These are phyloP conservation scores for Lates calcarifer DNA, from an alignment of 2,113 vertebrate genomes.

Conservation along the genomic window DNA sequence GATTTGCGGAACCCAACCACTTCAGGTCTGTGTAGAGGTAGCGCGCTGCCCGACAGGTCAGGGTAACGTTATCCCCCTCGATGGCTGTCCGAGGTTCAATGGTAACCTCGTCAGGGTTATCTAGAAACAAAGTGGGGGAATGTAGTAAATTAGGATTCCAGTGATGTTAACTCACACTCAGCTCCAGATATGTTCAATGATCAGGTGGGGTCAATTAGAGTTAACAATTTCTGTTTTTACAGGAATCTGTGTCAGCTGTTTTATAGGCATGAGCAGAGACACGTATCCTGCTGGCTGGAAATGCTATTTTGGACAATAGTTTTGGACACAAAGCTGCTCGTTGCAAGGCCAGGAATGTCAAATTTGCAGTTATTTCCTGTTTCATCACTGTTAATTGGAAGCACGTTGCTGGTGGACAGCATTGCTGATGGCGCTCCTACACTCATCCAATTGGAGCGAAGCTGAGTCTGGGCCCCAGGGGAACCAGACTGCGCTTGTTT, in stretches of 20 bases:
- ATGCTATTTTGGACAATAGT: slow-evolving; percentile 33
- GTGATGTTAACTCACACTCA: background rate
- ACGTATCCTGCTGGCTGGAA: slow-evolving; percentile 21
- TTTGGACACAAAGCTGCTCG: slow-evolving; percentile 52
- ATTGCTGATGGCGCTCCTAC: slow-evolving; percentile 66
- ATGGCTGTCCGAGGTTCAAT: slow-evolving; percentile 77
- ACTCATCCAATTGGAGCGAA: slow-evolving; percentile 72
- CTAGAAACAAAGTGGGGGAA: slow-evolving; percentile 73
- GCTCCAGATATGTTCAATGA: background rate
- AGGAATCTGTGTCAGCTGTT: background rate
- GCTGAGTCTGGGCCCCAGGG: slow-evolving; percentile 68
- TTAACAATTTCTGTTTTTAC: background rate
- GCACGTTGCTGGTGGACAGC: slow-evolving; percentile 76
- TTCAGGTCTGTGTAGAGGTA: slow-evolving; percentile 87
- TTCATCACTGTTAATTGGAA: slow-evolving; percentile 86
- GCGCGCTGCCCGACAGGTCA: slow-evolving; percentile 87
- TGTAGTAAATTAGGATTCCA: background rate
- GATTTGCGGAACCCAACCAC: slow-evolving; percentile 84
- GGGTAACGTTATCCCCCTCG: slow-evolving; percentile 79
- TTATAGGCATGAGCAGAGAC: slow-evolving; percentile 12
- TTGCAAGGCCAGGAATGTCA: slow-evolving; percentile 76
- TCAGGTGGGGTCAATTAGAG: background rate
- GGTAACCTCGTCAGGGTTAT: slow-evolving; percentile 79
- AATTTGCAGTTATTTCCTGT: slow-evolving; percentile 84
- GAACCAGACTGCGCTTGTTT: slow-evolving; percentile 81